Conservation (phyloP, 2,113 vertebrate species). For the Lanius ludovicianus region DNA sequence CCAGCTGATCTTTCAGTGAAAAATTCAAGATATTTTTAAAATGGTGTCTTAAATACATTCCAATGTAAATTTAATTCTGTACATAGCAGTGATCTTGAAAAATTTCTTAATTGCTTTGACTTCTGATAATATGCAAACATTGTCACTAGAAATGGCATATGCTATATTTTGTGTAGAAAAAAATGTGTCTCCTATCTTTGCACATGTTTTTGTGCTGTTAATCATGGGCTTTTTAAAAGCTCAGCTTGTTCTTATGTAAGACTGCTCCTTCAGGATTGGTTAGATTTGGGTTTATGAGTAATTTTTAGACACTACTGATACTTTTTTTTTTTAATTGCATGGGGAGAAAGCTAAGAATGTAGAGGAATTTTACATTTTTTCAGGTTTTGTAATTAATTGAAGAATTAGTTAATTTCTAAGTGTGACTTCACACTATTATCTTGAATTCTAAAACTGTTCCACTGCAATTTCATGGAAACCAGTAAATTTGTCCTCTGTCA, state of each 20-base stretch:
- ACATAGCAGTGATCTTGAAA: background rate
- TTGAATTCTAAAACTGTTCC: background rate
- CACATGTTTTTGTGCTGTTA: background rate
- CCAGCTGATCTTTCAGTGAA: background rate
- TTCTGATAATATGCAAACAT: background rate
- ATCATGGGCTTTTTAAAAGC: background rate
- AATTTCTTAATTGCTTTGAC: background rate
- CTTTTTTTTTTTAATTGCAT: background rate
- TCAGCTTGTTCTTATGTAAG: background rate
- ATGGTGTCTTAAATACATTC: background rate
- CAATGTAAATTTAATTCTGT: background rate
- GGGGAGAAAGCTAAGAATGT: background rate
- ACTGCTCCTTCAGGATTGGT: background rate
- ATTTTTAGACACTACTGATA: constrained; percentile 19
- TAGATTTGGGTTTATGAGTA: constrained; percentile 33
- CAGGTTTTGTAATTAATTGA: background rate
- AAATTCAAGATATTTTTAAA: background rate
- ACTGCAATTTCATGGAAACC: background rate
- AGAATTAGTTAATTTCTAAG: background rate
- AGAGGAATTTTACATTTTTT: background rate
- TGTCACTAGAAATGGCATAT: background rate
- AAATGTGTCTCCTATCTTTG: background rate
- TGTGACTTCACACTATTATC: background rate
- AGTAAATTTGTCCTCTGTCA: background rate
- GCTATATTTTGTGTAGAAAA: constrained; percentile 8